phyloP scores from a whole-genome alignment of 2,888 invertebrate genomes.

The Linnaemya tessellans region DNA sequence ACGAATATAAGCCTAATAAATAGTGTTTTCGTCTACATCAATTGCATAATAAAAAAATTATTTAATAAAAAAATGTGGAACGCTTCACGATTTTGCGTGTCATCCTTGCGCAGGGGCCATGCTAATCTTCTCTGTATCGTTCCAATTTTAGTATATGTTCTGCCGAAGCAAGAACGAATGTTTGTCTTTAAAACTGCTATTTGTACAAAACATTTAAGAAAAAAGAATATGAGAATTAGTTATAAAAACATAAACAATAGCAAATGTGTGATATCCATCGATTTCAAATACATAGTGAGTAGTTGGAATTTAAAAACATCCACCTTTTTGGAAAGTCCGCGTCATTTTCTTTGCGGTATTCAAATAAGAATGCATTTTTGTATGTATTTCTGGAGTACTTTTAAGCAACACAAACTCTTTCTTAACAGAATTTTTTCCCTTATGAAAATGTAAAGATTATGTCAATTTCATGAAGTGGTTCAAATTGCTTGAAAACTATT shows the following conservation, averaged over 20 bases:
- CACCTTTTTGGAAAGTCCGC: not conserved
- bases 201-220: fast-evolving
- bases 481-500: no score
- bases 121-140: constrained; percentile 97
- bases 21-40: no score
- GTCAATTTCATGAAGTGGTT: no score
- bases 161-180: constrained; percentile 88
- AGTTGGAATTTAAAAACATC: not conserved
- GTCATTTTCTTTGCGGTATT: no score
- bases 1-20: no score
- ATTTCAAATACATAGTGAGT: not conserved
- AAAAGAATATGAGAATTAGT: constrained; percentile 75
- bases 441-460: no score
- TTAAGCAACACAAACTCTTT: no score
- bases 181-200: fast-evolving
- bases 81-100: constrained; percentile 97
- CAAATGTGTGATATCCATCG: not conserved
- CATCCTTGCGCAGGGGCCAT: constrained; percentile 97
- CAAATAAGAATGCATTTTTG: no score
- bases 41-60: constrained; percentile 84
- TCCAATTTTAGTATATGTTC: constrained; percentile 95
- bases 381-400: no score
- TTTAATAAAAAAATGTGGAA: constrained; percentile 86
- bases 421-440: no score
- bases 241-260: constrained; percentile 13